These are phyloP conservation scores for Thunnus thynnus DNA, from an alignment of 2,113 vertebrate genomes.

Conservation along the genomic window DNA sequence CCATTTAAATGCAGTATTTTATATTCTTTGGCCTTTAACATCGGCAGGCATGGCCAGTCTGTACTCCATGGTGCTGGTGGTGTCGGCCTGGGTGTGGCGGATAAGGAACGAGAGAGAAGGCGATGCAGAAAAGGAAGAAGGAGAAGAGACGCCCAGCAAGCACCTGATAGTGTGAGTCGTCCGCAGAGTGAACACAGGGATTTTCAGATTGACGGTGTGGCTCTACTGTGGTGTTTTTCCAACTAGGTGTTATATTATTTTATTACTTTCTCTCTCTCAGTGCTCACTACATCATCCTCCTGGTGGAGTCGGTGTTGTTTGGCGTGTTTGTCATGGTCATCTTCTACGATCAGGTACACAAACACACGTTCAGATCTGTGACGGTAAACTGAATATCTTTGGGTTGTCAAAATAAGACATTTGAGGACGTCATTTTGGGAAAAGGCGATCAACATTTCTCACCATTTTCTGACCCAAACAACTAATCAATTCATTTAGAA, in stretches of 20 bases:
- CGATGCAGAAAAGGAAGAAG: constrained; percentile 74
- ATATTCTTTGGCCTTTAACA: not conserved
- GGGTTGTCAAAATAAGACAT: not conserved
- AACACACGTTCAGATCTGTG: not conserved
- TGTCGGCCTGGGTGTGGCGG: constrained; percentile 85
- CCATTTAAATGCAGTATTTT: not conserved
- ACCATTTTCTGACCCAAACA: too few species aligned
- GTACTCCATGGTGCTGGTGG: constrained; percentile 86
- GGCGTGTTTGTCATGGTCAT: constrained; percentile 88
- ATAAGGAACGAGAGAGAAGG: constrained; percentile 74
- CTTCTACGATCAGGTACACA: constrained; percentile 89
- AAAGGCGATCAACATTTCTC: too few species aligned
- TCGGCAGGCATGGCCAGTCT: constrained; percentile 85
- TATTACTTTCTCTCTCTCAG: constrained; percentile 56
- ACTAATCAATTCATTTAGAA: too few species aligned
- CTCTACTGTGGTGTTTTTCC: not conserved
- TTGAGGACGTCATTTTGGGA: too few species aligned
- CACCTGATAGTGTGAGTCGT: constrained; percentile 83
- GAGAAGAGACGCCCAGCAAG: constrained; percentile 75
- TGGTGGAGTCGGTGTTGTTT: constrained; percentile 88
- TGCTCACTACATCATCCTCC: constrained; percentile 87
- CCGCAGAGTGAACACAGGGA: too few species aligned
- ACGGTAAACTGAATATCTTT: not conserved
- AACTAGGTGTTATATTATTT: not conserved
- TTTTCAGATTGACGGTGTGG: not conserved